Conservation (phyloP, 2,888 invertebrate genomes). For the Tryphoninae sp. region DNA sequence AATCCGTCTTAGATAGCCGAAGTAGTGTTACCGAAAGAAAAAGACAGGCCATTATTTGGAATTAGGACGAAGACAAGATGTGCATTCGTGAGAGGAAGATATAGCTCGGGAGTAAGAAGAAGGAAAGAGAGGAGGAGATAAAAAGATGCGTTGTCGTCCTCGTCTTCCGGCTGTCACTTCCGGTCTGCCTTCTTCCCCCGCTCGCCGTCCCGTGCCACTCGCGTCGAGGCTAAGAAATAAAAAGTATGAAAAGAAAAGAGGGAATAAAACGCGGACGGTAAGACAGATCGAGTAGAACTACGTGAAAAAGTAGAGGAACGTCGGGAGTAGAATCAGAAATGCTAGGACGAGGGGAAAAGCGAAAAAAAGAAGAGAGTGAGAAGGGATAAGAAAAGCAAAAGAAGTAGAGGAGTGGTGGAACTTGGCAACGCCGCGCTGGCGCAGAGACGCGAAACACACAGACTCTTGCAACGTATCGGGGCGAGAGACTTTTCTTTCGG, state of each 20-base stretch:
- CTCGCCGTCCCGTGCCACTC: background rate
- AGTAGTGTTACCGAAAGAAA: background rate
- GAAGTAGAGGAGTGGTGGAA: slow-evolving; percentile 44
- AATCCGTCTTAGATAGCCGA: too few species aligned
- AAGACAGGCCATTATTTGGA: background rate
- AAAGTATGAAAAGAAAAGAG: slow-evolving; percentile 43
- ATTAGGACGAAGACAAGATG: background rate
- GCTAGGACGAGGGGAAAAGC: slow-evolving; percentile 23
- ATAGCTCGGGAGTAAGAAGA: background rate
- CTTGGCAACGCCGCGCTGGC: slow-evolving; percentile 65
- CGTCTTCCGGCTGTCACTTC: slow-evolving; percentile 27
- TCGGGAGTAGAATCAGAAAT: slow-evolving; percentile 36
- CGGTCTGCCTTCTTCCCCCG: background rate
- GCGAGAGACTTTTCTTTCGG: slow-evolving; percentile 31
- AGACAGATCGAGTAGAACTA: slow-evolving; percentile 44
- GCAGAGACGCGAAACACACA: slow-evolving; percentile 36
- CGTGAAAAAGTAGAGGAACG: slow-evolving; percentile 25
- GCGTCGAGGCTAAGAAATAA: slow-evolving; percentile 33
- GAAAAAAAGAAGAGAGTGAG: slow-evolving; percentile 19
- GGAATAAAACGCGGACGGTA: slow-evolving; percentile 28
- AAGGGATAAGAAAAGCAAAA: slow-evolving; percentile 29
- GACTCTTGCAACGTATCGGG: slow-evolving; percentile 14
- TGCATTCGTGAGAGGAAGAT: background rate
- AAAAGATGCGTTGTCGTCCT: slow-evolving; percentile 41
- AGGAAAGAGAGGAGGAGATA: background rate